Evolutionary conservation across 2,113 vertebrate genomes (phyloP), one percentile per base, ranked within the genome.

Genomic region (Lepus timidus): DNA sequence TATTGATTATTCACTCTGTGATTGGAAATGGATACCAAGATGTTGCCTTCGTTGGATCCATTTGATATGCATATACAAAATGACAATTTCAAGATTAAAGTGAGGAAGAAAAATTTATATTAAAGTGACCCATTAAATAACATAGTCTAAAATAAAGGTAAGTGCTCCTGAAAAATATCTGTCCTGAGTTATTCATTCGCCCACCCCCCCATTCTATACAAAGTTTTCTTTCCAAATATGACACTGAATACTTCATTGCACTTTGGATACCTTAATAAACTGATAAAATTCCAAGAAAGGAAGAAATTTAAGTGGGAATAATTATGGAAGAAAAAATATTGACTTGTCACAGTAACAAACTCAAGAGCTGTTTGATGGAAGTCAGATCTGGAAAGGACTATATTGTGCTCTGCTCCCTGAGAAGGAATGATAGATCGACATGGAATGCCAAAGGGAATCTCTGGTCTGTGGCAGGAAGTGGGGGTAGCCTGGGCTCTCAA

Each of bases 231-330:
- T 70, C 71, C 82, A 10, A 33, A 64, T 74, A 62, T 71, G 0
- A 44, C 25, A 52, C n/a, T 70, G 0, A 19, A 39, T 5, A 31
- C 91, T 92, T 88, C 55, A 81, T 39, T 86, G 1, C 91, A 85
- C 61, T 58, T 94, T 93, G 11, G 44, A 65, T 89, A 51, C 4
- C 23, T 91, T 89, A 61, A 76, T 73, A 84, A 95, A 1, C 39
- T 93, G 80, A 88, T 86, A 81, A 89, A 79, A 68, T 91, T 91
- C 39, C 23, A 90, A 95, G 62, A 58, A 76, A 94, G 88, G 33
- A 44, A 44, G 44, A 44, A 44, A 44, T 44, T 44, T 44, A 44
- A 44, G 7, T 44, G 44, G 44, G 44, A 44, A 44, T 44, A 44
- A 44, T 44, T 44, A 44, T 44, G 44, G 44, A 44, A 44, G 44